Percentiles rank a stretch among this genome's conserved stretches.
These are phyloP conservation scores for Nycticryphes semicollaris DNA, from an alignment of 2,113 vertebrate species.

Conservation along the genomic window DNA sequence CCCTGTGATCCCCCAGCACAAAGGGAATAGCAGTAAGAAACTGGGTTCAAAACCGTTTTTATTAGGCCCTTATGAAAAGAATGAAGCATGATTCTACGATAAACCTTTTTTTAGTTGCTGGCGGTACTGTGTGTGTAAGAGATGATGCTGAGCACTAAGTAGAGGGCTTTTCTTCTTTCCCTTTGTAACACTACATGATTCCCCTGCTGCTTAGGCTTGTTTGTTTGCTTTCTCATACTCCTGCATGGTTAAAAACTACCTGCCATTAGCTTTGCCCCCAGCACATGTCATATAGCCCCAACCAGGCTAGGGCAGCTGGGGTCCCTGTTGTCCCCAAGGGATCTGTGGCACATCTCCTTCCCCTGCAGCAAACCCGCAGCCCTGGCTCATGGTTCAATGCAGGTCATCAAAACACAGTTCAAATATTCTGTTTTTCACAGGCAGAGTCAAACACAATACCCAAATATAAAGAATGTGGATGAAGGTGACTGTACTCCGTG, in stretches of 20 bases:
- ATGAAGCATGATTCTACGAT: neutral
- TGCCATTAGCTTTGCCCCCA: neutral
- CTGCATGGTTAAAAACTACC: neutral
- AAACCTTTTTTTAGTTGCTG: neutral
- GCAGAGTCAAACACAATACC: neutral
- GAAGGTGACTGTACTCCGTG: rapidly evolving
- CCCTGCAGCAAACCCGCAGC: neutral
- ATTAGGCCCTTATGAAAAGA: neutral
- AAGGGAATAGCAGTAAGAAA: neutral
- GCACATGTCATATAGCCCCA: neutral
- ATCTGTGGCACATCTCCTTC: neutral
- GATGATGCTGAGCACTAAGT: neutral
- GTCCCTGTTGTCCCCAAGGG: neutral
- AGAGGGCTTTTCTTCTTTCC: neutral
- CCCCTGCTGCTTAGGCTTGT: neutral
- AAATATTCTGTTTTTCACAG: neutral
- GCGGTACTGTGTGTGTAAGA: neutral
- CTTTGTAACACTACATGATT: neutral
- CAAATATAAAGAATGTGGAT: rapidly evolving
- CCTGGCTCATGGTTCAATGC: rapidly evolving
- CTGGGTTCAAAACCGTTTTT: neutral
- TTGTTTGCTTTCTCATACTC: neutral
- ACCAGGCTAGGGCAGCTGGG: neutral
- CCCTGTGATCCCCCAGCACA: neutral
- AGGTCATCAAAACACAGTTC: neutral